These are phyloP conservation scores for Samia ricini DNA, from an alignment of 1,140 invertebrate genomes.

Conservation along the genomic window DNA sequence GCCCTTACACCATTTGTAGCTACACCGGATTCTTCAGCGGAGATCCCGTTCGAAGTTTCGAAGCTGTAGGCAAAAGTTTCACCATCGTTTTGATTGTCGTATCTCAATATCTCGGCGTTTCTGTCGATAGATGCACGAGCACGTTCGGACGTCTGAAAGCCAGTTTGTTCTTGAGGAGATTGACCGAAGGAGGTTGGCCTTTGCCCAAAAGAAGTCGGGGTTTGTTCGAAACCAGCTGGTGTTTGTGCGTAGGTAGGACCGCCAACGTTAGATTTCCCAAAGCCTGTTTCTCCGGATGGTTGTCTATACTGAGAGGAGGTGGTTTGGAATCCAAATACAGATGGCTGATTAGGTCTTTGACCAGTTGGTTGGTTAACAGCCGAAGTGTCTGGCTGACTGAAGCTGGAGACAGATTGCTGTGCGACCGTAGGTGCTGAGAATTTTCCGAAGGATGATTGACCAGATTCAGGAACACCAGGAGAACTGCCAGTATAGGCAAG, in stretches of 20 bases:
- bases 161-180: slow-evolving; percentile 19
- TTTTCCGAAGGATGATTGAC: slow-evolving; percentile 15
- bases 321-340: slow-evolving; percentile 2
- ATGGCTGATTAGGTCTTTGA: slow-evolving; percentile 4
- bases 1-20: slow-evolving; percentile 64
- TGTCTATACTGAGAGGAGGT: slow-evolving; percentile 8
- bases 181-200: slow-evolving; percentile 15
- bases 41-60: slow-evolving; percentile 70
- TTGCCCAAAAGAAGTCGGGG: background rate
- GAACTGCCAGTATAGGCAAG: slow-evolving; percentile 21
- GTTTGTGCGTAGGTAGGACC: background rate
- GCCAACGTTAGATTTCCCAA: slow-evolving; percentile 14
- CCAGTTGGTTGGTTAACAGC: slow-evolving; percentile 16
- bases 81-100: slow-evolving; percentile 55
- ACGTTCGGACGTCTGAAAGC: slow-evolving; percentile 39
- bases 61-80: slow-evolving; percentile 61
- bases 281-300: slow-evolving; percentile 16
- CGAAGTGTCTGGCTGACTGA: background rate
- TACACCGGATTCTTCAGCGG: slow-evolving; percentile 61
- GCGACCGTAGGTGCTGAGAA: slow-evolving; percentile 3
- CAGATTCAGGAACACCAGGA: slow-evolving; percentile 9
- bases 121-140: slow-evolving; percentile 55
- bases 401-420: slow-evolving; percentile 7
- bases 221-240: slow-evolving; percentile 11
- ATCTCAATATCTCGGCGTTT: slow-evolving; percentile 55